Base-by-base conservation (phyloP, 2,113 vertebrate species). In the Mormyrus iriodes region DNA sequence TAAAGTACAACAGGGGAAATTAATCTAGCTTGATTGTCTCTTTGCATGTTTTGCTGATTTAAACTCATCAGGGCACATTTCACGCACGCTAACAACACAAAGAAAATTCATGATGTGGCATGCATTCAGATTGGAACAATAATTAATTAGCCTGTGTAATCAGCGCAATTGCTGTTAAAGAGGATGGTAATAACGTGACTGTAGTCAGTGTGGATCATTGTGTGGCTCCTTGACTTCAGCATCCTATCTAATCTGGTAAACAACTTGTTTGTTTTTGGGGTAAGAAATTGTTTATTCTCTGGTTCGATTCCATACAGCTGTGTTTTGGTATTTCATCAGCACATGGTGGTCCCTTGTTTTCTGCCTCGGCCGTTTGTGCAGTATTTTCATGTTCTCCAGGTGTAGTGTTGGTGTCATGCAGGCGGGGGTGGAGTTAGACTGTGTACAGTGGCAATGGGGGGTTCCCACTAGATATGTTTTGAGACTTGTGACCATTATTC, bases 141-240 rank as follows among this genome's bases (percentile, higher is more conserved):
- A 69, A 88, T 90, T 87, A 90, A 87, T 86, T 90, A 87, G 46
- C 27, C 49, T 24, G 4, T 79, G 27, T 53, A 86, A 89, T 89
- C 83, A 76, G 27, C 35, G 5, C 46, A 79, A 58, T 90, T 27
- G 31, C 65, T 86, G 44, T 87, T 79, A 85, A 52, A 87, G 89
- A 44, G 84, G 85, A 8, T 44, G 61, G n/a, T 53, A 90, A 87
- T 79, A 48, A 90, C 69, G 52, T 49, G 55, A 87, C 65, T 53
- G 53, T 46, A 42, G 53, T 65, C 52, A 21, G 12, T 31, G n/a
- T 58, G 27, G 27, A 19, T 53, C 21, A 5, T 35, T 7, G 53
- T 12, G 49, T 53, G 58, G 51, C 79, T 89, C 52, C 58, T 49
- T 13, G 31, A 85, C 85, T 49, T n/a, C 51, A 58, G 65, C 88